phyloP scores from a whole-genome alignment of 1,140 invertebrate species.

The Diachasma alloeum region DNA sequence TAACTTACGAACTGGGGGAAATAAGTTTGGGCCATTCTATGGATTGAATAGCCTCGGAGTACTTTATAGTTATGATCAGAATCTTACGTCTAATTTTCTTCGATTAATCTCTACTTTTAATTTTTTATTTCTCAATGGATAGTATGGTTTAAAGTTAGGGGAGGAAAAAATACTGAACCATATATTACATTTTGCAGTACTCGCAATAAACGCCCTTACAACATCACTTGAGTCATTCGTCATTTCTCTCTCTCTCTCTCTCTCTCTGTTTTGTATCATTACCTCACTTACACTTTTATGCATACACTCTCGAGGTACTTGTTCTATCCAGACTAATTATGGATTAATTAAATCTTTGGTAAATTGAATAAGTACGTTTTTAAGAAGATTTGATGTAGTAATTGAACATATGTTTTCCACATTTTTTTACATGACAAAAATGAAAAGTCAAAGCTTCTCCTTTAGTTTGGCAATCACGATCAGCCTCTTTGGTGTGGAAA shows the following conservation, averaged over 20 bases:
- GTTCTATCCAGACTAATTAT: conserved; percentile 37
- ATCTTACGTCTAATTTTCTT: conserved; percentile 39
- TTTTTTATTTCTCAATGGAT: conserved; percentile 46
- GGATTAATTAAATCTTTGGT: conserved; percentile 45
- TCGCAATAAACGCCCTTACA: conserved; percentile 45
- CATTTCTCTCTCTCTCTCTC: conserved; percentile 1
- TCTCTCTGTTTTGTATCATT: conserved; percentile 13
- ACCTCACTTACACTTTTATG: conserved; percentile 31
- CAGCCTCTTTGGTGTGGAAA: conserved; percentile 61
- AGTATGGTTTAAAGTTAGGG: conserved; percentile 42
- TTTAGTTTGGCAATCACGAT: conserved; percentile 61
- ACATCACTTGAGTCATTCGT: conserved; percentile 38
- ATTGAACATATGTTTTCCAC: conserved; percentile 3
- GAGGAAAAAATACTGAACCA: conserved; percentile 48
- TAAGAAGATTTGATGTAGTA: conserved; percentile 30
- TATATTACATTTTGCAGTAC: conserved; percentile 31
- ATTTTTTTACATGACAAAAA: conserved; percentile 31
- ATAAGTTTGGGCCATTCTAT: conserved; percentile 54
- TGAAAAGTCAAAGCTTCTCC: conserved; percentile 34
- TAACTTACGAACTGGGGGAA: conserved; percentile 61
- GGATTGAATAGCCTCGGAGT: conserved; percentile 60
- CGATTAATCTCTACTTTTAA: conserved; percentile 10
- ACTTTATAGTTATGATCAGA: conserved; percentile 48
- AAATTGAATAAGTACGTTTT: conserved; percentile 40
- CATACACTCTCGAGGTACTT: conserved; percentile 36